Conservation (phyloP, 2,113 vertebrate genomes). For the Heteronetta atricapilla region DNA sequence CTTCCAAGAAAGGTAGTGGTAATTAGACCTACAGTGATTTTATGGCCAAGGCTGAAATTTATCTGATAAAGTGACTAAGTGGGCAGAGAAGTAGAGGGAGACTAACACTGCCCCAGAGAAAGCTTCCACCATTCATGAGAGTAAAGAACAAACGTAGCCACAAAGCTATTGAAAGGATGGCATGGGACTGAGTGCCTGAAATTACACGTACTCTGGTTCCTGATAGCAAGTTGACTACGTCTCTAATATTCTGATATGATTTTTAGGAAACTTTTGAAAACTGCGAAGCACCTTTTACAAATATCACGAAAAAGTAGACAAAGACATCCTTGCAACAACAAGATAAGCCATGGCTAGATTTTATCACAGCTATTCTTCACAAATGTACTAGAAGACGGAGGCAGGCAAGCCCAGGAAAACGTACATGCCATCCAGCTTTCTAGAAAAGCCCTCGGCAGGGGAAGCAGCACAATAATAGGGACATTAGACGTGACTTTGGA, state of each 20-base stretch:
- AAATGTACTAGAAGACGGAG: neutral
- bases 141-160: neutral
- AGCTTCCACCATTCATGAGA: neutral
- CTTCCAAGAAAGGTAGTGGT: neutral
- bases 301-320: neutral
- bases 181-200: neutral
- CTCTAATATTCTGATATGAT: neutral
- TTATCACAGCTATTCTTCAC: neutral
- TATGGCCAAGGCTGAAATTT: neutral
- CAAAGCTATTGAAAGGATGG: slow-evolving; percentile 8
- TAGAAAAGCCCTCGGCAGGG: neutral
- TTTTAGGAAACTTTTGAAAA: slow-evolving; percentile 36
- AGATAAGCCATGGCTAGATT: neutral
- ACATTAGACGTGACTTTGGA: neutral
- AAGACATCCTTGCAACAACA: neutral
- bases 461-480: neutral
- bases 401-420: neutral
- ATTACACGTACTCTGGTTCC: neutral
- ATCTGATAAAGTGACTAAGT: neutral
- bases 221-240: neutral
- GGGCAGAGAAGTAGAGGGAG: neutral
- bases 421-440: neutral
- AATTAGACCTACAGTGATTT: neutral
- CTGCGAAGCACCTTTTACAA: neutral
- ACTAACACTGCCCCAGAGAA: neutral